Evolutionary conservation across 2,888 invertebrate species (phyloP).

Genomic region (Ceramica pisi): DNA sequence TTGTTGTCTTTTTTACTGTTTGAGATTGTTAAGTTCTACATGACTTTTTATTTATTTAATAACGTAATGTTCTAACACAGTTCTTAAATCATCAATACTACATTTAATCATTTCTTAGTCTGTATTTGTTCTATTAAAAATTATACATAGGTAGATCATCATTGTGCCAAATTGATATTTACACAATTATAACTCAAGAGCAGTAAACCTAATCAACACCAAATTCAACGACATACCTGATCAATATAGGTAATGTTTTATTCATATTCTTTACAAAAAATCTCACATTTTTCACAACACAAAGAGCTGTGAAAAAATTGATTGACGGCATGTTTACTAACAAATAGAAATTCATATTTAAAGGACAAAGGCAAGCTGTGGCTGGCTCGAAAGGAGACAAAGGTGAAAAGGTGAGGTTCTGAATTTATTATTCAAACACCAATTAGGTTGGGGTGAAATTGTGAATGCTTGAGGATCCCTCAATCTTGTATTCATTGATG

Average conservation of each 20-base stretch:
- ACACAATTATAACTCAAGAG: background rate
- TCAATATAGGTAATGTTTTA: too few relatives aligned
- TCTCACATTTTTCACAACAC: background rate
- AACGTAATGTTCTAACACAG: background rate
- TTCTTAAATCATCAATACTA: background rate
- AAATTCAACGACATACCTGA: background rate
- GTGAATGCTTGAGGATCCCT: slow-evolving; percentile 36
- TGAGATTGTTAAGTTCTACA: background rate
- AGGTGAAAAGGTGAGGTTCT: slow-evolving; percentile 84
- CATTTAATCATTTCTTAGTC: background rate
- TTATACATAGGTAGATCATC: background rate
- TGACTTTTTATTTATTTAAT: background rate
- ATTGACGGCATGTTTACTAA: slow-evolving; percentile 46
- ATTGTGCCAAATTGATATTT: background rate
- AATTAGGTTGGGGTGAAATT: slow-evolving; percentile 56
- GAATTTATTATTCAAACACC: slow-evolving; percentile 56
- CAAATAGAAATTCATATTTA: slow-evolving; percentile 56
- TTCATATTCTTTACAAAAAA: background rate
- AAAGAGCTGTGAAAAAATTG: slow-evolving; percentile 35
- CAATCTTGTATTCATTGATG: slow-evolving; percentile 50
- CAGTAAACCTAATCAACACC: background rate
- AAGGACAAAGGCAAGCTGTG: slow-evolving; percentile 70
- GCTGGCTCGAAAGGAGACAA: slow-evolving; percentile 78
- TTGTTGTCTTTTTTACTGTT: background rate
- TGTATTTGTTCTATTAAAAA: background rate